Evolutionary conservation across 1,140 invertebrate genomes (phyloP).

Genomic region (Melipona quadrifasciata): DNA sequence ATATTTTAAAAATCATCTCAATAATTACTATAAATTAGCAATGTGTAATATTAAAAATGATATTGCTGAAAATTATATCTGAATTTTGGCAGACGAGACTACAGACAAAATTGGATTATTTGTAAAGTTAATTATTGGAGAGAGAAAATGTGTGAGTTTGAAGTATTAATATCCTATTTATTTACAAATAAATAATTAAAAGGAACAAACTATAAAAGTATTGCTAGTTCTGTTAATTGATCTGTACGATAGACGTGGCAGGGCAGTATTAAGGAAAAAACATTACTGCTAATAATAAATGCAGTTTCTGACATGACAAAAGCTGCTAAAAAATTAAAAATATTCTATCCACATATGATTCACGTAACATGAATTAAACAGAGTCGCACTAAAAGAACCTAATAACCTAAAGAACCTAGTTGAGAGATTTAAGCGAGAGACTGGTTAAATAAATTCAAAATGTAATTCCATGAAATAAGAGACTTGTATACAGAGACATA

Average conservation of each 20-base stretch:
- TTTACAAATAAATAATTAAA: background rate
- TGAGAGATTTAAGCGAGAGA: background rate
- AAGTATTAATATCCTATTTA: background rate
- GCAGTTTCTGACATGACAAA: background rate
- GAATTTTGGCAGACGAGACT: background rate
- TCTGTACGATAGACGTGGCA: background rate
- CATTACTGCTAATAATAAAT: background rate
- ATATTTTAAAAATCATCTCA: background rate
- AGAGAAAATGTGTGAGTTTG: background rate
- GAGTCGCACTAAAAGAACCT: too few species aligned
- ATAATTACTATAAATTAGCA: background rate
- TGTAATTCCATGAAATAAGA: background rate
- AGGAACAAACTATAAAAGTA: background rate
- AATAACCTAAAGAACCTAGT: too few species aligned
- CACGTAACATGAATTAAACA: background rate
- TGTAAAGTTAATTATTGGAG: background rate
- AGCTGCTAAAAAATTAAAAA: background rate
- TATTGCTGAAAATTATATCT: background rate
- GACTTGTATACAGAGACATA: too few species aligned
- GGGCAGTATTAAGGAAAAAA: background rate
- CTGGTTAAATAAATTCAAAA: background rate
- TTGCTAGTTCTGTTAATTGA: background rate
- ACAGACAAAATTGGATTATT: too few species aligned
- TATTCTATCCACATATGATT: background rate
- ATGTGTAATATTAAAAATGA: too few species aligned